Conservation (phyloP, 2,113 vertebrate genomes). For the Sander vitreus region DNA sequence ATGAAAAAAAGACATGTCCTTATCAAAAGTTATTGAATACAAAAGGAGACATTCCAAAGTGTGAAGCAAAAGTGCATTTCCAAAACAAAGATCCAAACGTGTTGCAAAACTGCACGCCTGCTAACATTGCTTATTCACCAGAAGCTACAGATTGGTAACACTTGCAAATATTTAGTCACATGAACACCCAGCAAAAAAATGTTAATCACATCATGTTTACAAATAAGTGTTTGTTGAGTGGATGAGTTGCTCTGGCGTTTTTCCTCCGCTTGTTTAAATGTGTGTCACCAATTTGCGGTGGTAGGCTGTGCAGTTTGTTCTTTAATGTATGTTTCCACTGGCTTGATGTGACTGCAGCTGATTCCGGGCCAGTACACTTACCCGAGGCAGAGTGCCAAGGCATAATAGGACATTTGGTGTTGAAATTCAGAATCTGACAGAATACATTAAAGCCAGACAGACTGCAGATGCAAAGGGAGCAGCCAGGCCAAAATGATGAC, state of each 20-base stretch:
- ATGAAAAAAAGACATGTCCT: not conserved
- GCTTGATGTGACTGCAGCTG: conserved; percentile 72
- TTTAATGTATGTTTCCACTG: conserved; percentile 72
- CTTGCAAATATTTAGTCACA: conserved; percentile 61
- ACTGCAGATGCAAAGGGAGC: conserved; percentile 71
- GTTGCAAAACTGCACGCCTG: not conserved
- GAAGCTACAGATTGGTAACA: conserved; percentile 30
- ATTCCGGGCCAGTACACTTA: conserved; percentile 74
- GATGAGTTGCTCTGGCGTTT: conserved; percentile 37
- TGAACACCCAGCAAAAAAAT: conserved; percentile 38
- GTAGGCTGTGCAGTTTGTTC: conserved; percentile 39
- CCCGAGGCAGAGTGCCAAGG: conserved; percentile 74
- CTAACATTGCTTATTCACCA: conserved; percentile 47
- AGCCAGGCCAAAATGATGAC: conserved; percentile 71
- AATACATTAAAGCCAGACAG: conserved; percentile 80
- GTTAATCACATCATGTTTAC: conserved; percentile 72
- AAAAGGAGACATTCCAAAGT: not conserved
- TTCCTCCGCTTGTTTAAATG: conserved; percentile 49
- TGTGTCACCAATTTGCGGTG: conserved; percentile 50
- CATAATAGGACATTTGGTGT: conserved; percentile 83
- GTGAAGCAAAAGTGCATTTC: not conserved
- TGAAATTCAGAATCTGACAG: conserved; percentile 84
- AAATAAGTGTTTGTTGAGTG: conserved; percentile 65
- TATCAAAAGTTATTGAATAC: conserved; percentile 17
- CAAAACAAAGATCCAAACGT: conserved; percentile 25